Conservation (phyloP, 2,888 invertebrate genomes). For the Camptogramma bilineatum region DNA sequence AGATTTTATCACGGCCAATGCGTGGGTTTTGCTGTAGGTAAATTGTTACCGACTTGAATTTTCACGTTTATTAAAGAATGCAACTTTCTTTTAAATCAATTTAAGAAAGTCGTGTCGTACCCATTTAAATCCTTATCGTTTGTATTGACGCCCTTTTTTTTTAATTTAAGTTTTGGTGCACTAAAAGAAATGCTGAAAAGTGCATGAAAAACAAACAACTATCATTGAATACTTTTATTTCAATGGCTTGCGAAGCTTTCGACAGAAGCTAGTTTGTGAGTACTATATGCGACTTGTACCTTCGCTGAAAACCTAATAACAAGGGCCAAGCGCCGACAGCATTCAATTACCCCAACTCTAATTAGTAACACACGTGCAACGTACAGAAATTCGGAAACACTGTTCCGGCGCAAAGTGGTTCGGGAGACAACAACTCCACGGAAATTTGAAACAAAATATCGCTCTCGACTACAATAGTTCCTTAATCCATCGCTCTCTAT, state of each 20-base stretch:
- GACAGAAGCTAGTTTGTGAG: background rate
- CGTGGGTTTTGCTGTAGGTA: background rate
- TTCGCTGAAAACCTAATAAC: slow-evolving; percentile 16
- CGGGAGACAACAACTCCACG: background rate
- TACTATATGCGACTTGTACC: slow-evolving; percentile 1
- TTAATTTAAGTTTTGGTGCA: too few species aligned
- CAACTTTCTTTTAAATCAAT: background rate
- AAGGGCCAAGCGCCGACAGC: slow-evolving; percentile 21
- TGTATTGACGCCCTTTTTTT: too few species aligned
- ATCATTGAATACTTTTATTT: background rate
- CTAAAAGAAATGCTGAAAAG: too few species aligned
- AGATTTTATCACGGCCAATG: background rate
- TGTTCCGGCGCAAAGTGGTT: background rate
- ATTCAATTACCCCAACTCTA: slow-evolving; percentile 28
- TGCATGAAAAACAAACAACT: background rate
- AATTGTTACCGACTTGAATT: background rate
- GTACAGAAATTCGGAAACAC: slow-evolving; percentile 16
- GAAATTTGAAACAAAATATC: background rate
- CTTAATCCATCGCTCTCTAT: background rate
- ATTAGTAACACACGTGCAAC: slow-evolving; percentile 27
- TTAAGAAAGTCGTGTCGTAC: background rate
- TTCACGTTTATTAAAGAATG: background rate
- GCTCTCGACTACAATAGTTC: background rate
- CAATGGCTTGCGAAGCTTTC: too few species aligned
- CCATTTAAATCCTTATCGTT: background rate